Evolutionary conservation across 2,888 invertebrate genomes (phyloP), one percentile per base, ranked within the genome.

Genomic region (Ashinkailepas kermadecensis): DNA sequence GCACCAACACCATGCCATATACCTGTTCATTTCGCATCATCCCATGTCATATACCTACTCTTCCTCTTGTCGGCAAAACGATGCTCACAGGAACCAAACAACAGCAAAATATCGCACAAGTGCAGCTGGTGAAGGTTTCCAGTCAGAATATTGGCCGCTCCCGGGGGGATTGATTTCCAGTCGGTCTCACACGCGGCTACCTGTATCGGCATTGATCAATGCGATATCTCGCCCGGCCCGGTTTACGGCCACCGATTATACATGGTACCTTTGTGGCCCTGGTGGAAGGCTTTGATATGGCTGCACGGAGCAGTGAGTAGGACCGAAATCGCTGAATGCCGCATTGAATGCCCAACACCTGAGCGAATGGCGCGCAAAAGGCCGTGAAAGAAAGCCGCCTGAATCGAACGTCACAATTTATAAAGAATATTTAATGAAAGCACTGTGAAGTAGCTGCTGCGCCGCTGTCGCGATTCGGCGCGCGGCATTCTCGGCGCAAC

Each of bases 391-490:
- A 70, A 70, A 70, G 39, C 59, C 59, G 70, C 12, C 70, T 70
- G 70, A 70, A 70, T 70, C 39, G 70, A 70, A 70, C 70, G 70
- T 70, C 70, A 70, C 70, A 70, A 70, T 70, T 39, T 70, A 70
- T 70, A 70, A 70, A 70, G 70, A 70, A 70, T 70, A 70, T 70
- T 70, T 70, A 70, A 70, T 70, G 70, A 70, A 70, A 70, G 70
- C 15, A 15, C 70, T 15, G 23, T 39, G 70, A 39, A 70, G 70
- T 70, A 70, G 70, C 70, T 3, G 70, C 70, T 13, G 13, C 70
- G 70, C 21, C 13, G 25, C 70, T 65, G 70, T 70, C 70, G 70
- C 39, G 70, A 70, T 70, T 70, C 70, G 70, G 25, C 70, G 70
- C 39, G 15, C 39, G 39, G 12, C 70, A 39, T 70, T 70, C 70